Base-by-base conservation (phyloP, 2,113 vertebrate genomes). In the Nyctibius bracteatus region DNA sequence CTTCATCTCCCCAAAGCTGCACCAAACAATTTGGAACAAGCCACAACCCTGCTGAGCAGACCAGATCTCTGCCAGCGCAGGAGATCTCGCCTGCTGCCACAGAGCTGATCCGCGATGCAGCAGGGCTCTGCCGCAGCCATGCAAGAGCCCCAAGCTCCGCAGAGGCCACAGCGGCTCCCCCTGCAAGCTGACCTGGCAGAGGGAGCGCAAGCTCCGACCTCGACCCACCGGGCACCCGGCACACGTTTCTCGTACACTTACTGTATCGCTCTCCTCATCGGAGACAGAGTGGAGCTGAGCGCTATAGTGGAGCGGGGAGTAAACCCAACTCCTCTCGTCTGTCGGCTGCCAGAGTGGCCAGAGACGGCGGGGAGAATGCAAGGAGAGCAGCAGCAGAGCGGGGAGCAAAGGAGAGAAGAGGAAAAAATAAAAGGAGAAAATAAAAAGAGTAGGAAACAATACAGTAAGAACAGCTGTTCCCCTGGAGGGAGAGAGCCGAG, bases 321-420 rank as follows among this genome's bases (percentile, higher is more conserved):
- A 99, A 97, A 99, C 99, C 99, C 99, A 99, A 98, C 98, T 99
- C 98, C 98, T 99, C 98, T 99, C 99, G 86, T 99, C 99, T 97
- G 99, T 98, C 98, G 99, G 99, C 99, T 99, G 99, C 88, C 93
- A 98, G 97, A 98, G 97, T 96, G 98, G 97, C 96, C 97, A 97
- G 98, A 97, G 98, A 98, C 98, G 98, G 98, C 96, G 97, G 98
- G 98, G 98, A 97, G 90, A 98, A 98, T 96, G 98, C 98, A 97
- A 98, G 98, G 98, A 95, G 98, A 98, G 98, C 92, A 96, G 97
- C 96, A 91, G 97, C 93, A 97, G 97, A 95, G 97, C 97, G 95
- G 94, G 94, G 93, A 96, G 96, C 84, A 54, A 97, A 93, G 94
- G 73, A 96, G 93, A 97, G 96, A 96, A 70, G 97, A 97, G 98